phyloP scores from a whole-genome alignment of 2,888 invertebrate species.

The Ametastegia equiseti region DNA sequence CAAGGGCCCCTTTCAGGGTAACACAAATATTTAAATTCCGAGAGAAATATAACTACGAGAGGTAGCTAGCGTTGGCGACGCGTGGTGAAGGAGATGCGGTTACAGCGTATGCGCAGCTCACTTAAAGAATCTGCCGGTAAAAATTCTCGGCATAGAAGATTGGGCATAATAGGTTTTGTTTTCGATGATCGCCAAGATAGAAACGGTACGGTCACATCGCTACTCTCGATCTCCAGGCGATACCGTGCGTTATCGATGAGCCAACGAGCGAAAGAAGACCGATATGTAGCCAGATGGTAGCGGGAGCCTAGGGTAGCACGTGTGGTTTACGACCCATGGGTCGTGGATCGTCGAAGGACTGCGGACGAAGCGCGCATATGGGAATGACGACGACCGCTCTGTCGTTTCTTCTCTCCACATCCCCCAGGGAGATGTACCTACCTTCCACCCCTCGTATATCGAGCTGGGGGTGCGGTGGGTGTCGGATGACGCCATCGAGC shows the following conservation, averaged over 20 bases:
- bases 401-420: constrained; percentile 5
- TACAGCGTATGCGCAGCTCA: neutral
- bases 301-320: constrained; percentile 65
- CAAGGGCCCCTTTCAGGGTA: constrained; percentile 21
- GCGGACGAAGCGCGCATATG: constrained; percentile 56
- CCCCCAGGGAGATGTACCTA: constrained; percentile 48
- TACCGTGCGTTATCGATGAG: neutral
- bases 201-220: neutral
- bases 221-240: neutral
- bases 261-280: neutral
- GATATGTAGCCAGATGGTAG: constrained; percentile 31
- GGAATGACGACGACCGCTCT: constrained; percentile 57
- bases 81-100: neutral
- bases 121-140: neutral
- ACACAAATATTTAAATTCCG: neutral
- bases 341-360: constrained; percentile 34
- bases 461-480: constrained; percentile 59
- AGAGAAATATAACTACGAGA: neutral
- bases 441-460: too few species aligned
- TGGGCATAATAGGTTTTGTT: neutral
- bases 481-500: constrained; percentile 56
- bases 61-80: neutral
- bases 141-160: neutral
- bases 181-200: neutral
- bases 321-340: constrained; percentile 63